These are phyloP conservation scores for Linnaemya vulpina DNA, from an alignment of 2,888 invertebrate genomes.

Conservation along the genomic window DNA sequence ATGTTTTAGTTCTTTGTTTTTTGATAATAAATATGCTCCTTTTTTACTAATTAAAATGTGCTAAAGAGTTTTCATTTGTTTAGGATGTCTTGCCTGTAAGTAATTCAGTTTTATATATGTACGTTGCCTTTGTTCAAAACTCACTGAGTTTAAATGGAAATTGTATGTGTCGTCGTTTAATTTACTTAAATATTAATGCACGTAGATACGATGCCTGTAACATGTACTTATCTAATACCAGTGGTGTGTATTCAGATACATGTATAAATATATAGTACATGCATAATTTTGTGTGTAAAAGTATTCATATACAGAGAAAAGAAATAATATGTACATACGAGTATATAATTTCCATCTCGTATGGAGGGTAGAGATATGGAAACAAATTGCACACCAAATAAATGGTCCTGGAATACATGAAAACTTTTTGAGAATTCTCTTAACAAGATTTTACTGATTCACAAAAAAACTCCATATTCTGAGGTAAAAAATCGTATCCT, in stretches of 20 bases:
- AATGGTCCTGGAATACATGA: too few relatives aligned
- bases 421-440: too few relatives aligned
- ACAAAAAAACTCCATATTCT: too few relatives aligned
- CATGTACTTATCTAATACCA: neutral
- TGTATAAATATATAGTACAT: neutral
- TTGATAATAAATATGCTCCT: conserved; percentile 3
- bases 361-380: too few relatives aligned
- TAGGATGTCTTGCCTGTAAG: conserved; percentile 48
- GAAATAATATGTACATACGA: neutral
- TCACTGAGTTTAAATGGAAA: neutral
- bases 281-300: neutral
- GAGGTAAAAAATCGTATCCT: too few relatives aligned
- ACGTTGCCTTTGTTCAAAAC: neutral
- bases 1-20: conserved; percentile 64
- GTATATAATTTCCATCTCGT: neutral
- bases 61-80: conserved; percentile 63
- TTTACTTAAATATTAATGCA: neutral
- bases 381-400: too few relatives aligned
- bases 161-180: neutral
- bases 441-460: too few relatives aligned
- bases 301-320: too few relatives aligned
- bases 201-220: neutral
- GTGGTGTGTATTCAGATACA: neutral
- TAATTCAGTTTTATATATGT: conserved; percentile 1
- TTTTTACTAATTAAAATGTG: conserved; percentile 63